These are phyloP conservation scores for Diglossa cyanea DNA, from an alignment of 2,797 vertebrate genomes.

Conservation along the genomic window DNA sequence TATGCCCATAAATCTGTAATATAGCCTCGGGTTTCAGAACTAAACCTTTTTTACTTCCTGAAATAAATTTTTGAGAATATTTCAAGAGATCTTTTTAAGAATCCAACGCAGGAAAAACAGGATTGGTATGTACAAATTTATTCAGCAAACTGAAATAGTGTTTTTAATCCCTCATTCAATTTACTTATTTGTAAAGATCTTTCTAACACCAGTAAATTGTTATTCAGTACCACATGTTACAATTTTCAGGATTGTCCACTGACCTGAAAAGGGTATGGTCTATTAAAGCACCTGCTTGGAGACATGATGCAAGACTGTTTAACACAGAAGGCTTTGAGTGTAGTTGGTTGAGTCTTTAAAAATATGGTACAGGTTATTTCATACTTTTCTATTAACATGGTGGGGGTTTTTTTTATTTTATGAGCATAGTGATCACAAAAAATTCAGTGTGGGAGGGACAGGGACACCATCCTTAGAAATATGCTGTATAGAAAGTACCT, in stretches of 20 bases:
- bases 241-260: background rate
- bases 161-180: background rate
- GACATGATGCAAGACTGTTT: background rate
- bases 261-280: background rate
- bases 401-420: background rate
- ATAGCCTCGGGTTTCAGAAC: background rate
- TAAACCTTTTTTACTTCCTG: background rate
- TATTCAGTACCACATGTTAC: background rate
- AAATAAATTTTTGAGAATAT: background rate
- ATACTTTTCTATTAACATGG: background rate
- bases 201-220: background rate
- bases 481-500: background rate
- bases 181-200: background rate
- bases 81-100: background rate
- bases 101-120: background rate
- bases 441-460: background rate
- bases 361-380: background rate
- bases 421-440: background rate
- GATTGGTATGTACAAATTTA: background rate
- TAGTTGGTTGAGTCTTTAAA: background rate
- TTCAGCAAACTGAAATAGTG: background rate
- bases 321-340: background rate
- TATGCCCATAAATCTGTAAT: conserved; percentile 4
- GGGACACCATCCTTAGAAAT: background rate
- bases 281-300: background rate